phyloP scores from a whole-genome alignment of 2,113 vertebrate genomes.

The Syngnathoides biaculeatus region DNA sequence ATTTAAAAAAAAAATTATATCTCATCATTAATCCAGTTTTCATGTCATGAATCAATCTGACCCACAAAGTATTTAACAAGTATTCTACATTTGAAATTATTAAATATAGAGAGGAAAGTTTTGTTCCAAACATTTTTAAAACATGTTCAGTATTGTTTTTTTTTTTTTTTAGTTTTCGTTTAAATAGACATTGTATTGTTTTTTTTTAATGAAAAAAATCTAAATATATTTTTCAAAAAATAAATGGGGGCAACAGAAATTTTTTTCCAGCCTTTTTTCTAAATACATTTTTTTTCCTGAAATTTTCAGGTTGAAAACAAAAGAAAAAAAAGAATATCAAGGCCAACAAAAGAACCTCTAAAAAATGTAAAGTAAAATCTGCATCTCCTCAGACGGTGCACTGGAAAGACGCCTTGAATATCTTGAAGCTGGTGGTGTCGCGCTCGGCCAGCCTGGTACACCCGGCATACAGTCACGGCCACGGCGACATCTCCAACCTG shows the following conservation, averaged over 20 bases:
- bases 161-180: too few relatives aligned
- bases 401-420: slow-evolving; percentile 96
- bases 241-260: background rate
- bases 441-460: slow-evolving; percentile 93
- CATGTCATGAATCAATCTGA: too few relatives aligned
- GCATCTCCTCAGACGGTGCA: slow-evolving; percentile 80
- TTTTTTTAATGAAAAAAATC: background rate
- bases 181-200: background rate
- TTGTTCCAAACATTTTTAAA: background rate
- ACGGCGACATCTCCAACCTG: slow-evolving; percentile 87
- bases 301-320: too few relatives aligned
- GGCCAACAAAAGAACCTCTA: too few relatives aligned
- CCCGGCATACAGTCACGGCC: slow-evolving; percentile 84
- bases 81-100: background rate
- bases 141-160: too few relatives aligned
- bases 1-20: too few relatives aligned
- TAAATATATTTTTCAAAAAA: background rate
- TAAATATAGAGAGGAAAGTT: background rate
- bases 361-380: background rate
- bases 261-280: too few relatives aligned
- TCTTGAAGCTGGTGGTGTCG: slow-evolving; percentile 94
- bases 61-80: background rate
- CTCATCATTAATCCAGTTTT: too few relatives aligned
- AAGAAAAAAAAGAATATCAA: too few relatives aligned
- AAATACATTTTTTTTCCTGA: too few relatives aligned